These are phyloP conservation scores for Drepanosiphum platanoidis DNA, from an alignment of 2,888 invertebrate species.

Conservation along the genomic window DNA sequence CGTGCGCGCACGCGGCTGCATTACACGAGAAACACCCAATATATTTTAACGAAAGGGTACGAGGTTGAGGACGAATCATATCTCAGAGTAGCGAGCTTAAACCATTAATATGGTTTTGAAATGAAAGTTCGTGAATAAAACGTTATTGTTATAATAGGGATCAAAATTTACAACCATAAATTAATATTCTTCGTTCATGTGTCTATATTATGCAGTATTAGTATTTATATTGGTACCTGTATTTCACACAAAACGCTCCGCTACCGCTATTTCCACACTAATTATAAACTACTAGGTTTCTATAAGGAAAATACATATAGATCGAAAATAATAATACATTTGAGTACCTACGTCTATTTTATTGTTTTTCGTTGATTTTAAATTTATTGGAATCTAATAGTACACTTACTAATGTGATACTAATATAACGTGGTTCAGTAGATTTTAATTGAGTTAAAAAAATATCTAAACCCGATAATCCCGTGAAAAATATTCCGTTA, in stretches of 20 bases:
- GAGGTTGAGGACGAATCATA: conserved; percentile 47
- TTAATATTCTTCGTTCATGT: no score
- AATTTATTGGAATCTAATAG: neutral
- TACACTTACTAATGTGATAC: neutral
- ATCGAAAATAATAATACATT: neutral
- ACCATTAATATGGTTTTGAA: neutral
- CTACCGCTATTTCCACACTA: neutral
- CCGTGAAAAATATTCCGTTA: neutral
- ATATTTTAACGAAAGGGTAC: conserved; percentile 16
- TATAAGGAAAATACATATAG: neutral
- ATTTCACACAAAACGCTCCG: neutral
- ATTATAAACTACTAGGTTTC: neutral
- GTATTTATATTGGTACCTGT: neutral
- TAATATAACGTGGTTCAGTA: neutral
- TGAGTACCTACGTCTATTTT: neutral
- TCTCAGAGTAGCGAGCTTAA: neutral
- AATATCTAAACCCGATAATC: neutral
- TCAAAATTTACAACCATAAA: neutral
- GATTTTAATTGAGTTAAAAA: neutral
- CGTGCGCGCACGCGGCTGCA: neutral
- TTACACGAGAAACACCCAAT: neutral
- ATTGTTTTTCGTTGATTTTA: neutral
- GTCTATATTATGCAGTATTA: neutral
- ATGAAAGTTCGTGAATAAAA: neutral
- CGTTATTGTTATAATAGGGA: no score